A percentile compares a stretch with the other conserved stretches of the same genome.
These are phyloP conservation scores for Campylorhamphus procurvoides DNA, from an alignment of 2,113 vertebrate genomes.

Conservation along the genomic window DNA sequence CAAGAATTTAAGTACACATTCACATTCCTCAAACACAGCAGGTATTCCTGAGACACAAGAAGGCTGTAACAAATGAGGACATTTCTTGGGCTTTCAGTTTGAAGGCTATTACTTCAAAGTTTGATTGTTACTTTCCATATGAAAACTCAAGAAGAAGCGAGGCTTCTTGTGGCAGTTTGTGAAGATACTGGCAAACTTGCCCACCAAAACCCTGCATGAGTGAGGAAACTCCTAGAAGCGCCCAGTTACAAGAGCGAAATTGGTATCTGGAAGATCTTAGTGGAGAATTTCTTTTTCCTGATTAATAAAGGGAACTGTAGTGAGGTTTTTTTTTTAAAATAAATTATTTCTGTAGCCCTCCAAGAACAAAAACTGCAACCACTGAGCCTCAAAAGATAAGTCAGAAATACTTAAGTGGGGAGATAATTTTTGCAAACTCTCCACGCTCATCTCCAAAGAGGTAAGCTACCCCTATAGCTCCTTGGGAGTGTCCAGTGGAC, in stretches of 20 bases:
- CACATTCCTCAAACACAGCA: neutral
- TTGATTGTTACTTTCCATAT: neutral
- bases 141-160: slow-evolving; percentile 8
- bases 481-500: neutral
- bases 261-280: neutral
- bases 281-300: neutral
- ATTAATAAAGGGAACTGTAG: neutral
- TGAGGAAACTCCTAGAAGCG: neutral
- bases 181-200: neutral
- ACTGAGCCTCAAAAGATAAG: neutral
- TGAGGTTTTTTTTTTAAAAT: accelerated
- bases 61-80: neutral
- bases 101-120: neutral
- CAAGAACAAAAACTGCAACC: neutral
- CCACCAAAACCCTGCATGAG: neutral
- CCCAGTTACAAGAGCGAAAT: neutral
- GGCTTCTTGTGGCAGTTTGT: neutral
- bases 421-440: neutral
- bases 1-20: neutral
- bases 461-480: neutral
- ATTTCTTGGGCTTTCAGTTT: neutral
- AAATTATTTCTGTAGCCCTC: neutral
- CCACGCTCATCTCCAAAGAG: neutral
- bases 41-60: neutral
- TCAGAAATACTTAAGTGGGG: neutral